Evolutionary conservation across 2,113 vertebrate genomes (phyloP).

Genomic region (Syngnathus typhle): DNA sequence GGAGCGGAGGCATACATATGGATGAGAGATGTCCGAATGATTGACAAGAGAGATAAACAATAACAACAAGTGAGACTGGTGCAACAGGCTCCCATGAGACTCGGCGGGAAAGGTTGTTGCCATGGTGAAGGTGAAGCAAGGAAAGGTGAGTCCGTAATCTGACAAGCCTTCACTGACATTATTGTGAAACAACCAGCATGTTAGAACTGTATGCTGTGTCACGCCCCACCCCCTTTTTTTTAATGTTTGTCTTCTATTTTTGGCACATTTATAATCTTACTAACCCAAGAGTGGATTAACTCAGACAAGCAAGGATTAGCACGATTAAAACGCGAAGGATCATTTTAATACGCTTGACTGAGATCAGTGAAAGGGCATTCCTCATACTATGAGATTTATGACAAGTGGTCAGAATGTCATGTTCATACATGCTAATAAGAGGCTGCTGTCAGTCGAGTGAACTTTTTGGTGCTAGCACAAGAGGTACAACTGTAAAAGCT

Average conservation of each 20-base stretch:
- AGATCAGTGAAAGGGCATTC: not conserved
- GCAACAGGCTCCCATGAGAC: slow-evolving; percentile 50
- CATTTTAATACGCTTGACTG: not conserved
- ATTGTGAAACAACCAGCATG: slow-evolving; percentile 10
- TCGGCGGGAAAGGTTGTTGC: slow-evolving; percentile 57
- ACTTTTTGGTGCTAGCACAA: not conserved
- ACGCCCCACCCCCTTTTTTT: not conserved
- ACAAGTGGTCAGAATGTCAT: not conserved
- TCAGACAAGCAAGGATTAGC: slow-evolving; percentile 7
- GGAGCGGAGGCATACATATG: slow-evolving; percentile 62
- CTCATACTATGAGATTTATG: not conserved
- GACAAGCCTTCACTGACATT: slow-evolving; percentile 20
- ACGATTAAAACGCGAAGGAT: not conserved
- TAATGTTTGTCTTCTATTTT: not conserved
- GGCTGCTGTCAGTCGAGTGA: not conserved
- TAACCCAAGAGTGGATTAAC: not conserved
- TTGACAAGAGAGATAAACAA: slow-evolving; percentile 77
- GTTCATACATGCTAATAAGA: not conserved
- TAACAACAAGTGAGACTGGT: slow-evolving; percentile 68
- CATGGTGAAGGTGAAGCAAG: slow-evolving; percentile 45
- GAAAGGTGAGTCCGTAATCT: slow-evolving; percentile 26
- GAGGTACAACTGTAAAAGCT: not conserved
- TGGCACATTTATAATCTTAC: not conserved
- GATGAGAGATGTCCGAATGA: slow-evolving; percentile 64
- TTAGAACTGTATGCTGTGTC: not conserved